A percentile compares a stretch with the other conserved stretches of the same genome.
These are phyloP conservation scores for Alectoris magna DNA, from an alignment of 2,797 vertebrate species.

Conservation along the genomic window DNA sequence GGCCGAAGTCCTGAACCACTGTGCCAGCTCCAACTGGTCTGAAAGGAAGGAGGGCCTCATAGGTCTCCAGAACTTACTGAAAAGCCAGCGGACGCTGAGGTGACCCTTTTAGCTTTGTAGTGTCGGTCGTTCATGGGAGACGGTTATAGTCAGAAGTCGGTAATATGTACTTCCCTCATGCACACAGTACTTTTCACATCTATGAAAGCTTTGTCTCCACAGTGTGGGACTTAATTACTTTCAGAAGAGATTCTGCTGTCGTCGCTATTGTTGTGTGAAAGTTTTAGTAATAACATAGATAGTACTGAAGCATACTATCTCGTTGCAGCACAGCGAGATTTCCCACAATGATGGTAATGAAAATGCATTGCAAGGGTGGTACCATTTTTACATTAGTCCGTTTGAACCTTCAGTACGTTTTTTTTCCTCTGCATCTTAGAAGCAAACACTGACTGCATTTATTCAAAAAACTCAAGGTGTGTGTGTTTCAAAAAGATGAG, in stretches of 20 bases:
- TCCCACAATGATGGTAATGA: background rate
- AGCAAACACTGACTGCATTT: background rate
- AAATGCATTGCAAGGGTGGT: background rate
- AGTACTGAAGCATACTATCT: background rate
- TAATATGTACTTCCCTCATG: background rate
- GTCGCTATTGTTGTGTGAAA: background rate
- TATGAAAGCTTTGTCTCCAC: background rate
- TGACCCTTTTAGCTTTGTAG: constrained; percentile 42
- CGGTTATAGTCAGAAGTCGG: background rate
- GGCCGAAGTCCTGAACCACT: constrained; percentile 97
- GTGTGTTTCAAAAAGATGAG: constrained; percentile 8
- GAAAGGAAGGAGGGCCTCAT: constrained; percentile 96
- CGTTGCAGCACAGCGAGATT: background rate
- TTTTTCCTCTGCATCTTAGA: background rate
- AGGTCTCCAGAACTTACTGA: constrained; percentile 91
- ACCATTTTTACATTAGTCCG: background rate
- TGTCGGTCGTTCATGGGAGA: background rate
- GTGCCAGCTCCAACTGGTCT: constrained; percentile 98
- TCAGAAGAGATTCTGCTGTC: background rate
- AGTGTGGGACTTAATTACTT: background rate
- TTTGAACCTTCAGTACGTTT: background rate
- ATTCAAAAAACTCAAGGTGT: background rate
- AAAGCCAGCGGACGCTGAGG: constrained; percentile 91
- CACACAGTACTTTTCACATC: background rate
- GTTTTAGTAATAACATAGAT: background rate